Percentiles rank a stretch among this genome's conserved stretches.
Evolutionary conservation across 64 coral and sea anemone species (phyloP).

Genomic region (Anthopleura sola): DNA sequence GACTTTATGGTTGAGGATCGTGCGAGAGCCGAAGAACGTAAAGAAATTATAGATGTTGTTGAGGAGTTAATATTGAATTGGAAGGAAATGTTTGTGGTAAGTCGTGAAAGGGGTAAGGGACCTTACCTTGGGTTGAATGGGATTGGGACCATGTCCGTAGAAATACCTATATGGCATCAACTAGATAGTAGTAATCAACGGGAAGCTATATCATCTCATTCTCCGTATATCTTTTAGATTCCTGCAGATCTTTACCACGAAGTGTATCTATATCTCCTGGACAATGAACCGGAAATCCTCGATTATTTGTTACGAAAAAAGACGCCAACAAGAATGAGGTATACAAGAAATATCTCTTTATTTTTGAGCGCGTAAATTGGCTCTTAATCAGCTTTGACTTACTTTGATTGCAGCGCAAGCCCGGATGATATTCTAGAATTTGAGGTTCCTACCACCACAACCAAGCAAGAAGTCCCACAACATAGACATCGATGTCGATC

Average conservation of each 20-base stretch:
- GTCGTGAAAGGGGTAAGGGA: not conserved
- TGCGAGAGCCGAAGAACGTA: constrained; percentile 86
- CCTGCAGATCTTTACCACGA: constrained; percentile 85
- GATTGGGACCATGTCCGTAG: too few relatives aligned
- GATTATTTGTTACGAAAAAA: constrained; percentile 91
- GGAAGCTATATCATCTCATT: too few relatives aligned
- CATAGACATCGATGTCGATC: constrained; percentile 29
- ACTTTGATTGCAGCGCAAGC: not conserved
- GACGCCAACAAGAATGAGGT: constrained; percentile 72
- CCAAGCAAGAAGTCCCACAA: not conserved
- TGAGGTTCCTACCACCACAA: constrained; percentile 2
- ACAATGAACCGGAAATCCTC: constrained; percentile 91
- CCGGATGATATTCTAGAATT: not conserved
- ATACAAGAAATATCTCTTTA: not conserved
- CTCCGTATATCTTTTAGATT: constrained; percentile 60
- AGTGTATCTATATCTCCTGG: constrained; percentile 70
- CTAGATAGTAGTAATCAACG: too few relatives aligned
- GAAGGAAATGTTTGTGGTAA: constrained; percentile 76
- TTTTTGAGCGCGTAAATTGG: not conserved
- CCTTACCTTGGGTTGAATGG: too few relatives aligned
- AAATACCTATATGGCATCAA: too few relatives aligned
- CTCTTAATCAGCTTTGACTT: not conserved
- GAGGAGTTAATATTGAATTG: constrained; percentile 88
- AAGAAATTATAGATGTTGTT: constrained; percentile 87
- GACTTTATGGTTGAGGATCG: constrained; percentile 86